Base-by-base conservation (phyloP, 1,140 invertebrate species). In the Wiebesia pumilae region DNA sequence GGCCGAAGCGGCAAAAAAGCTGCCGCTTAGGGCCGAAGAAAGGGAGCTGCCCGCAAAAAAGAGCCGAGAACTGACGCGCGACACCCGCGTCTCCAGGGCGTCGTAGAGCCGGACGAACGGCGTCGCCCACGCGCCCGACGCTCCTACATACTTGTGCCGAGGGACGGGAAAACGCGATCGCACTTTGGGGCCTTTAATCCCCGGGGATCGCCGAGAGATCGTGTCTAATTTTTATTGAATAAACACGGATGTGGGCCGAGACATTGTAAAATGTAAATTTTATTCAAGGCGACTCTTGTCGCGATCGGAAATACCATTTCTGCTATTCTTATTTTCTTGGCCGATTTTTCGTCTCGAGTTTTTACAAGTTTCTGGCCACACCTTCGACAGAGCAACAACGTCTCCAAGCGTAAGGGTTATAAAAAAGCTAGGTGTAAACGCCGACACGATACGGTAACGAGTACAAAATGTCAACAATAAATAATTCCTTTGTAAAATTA, bases 191-290 rank as follows among this genome's bases (percentile, higher is more conserved):
- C 27, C 71, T 40, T 43, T 43, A 43, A 75, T 75, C 71, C 71
- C 71, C 30, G 24, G 21, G 71, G 71, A 75, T 75, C 71, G 38
- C 12, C 58, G 7, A 35, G 38, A 43, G 38, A 75, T 75, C 71
- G 71, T 75, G 71, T 75, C 71, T 43, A 75, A 75, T 75, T 75
- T 75, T 75, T 75, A 24, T 75, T 75, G 71, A 75, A 75, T 75
- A 75, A 75, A 75, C 71, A 75, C 71, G 71, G 40, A 43, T 43
- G 71, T 75, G 71, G 71, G 71, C 71, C 33, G 71, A 19, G 19
- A 43, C 71, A 43, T 75, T 75, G 71, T 75, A 75, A 75, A 43
- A 75, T 75, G 71, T 43, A 75, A 75, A 75, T 75, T 75, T 75
- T 19, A 75, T 75, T 43, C 71, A n/a, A 43, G 30, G 38, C 71